Evolutionary conservation across 2,113 vertebrate species (phyloP).

Genomic region (Cranoglanis bouderius): DNA sequence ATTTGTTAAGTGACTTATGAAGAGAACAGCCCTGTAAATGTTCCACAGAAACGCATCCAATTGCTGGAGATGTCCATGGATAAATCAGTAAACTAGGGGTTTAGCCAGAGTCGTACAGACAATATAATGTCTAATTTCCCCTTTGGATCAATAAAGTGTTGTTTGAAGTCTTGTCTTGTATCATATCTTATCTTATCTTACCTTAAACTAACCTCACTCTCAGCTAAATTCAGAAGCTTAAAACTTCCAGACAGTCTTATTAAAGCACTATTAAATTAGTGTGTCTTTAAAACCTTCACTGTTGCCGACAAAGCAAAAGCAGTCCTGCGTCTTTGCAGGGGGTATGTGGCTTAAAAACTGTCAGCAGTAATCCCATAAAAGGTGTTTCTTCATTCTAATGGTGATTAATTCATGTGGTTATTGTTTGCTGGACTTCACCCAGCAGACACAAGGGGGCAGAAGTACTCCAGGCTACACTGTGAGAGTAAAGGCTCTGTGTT

Average conservation of each 20-base stretch:
- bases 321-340: neutral
- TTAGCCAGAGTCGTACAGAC: neutral
- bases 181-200: neutral
- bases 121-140: neutral
- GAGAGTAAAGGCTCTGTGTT: neutral
- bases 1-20: neutral
- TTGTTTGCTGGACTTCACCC: conserved; percentile 31
- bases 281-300: neutral
- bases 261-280: neutral
- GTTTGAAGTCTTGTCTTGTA: too few relatives aligned
- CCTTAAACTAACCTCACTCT: neutral
- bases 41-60: neutral
- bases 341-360: neutral
- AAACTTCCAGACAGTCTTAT: neutral
- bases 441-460: conserved; percentile 73
- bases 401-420: neutral
- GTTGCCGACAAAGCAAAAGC: neutral
- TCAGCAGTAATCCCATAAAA: neutral
- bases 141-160: neutral
- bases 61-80: neutral
- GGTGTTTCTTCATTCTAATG: neutral
- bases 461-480: conserved; percentile 61
- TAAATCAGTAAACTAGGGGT: neutral
- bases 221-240: neutral
- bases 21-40: neutral